Conservation (phyloP, 2,113 vertebrate genomes). For the Balaeniceps rex region DNA sequence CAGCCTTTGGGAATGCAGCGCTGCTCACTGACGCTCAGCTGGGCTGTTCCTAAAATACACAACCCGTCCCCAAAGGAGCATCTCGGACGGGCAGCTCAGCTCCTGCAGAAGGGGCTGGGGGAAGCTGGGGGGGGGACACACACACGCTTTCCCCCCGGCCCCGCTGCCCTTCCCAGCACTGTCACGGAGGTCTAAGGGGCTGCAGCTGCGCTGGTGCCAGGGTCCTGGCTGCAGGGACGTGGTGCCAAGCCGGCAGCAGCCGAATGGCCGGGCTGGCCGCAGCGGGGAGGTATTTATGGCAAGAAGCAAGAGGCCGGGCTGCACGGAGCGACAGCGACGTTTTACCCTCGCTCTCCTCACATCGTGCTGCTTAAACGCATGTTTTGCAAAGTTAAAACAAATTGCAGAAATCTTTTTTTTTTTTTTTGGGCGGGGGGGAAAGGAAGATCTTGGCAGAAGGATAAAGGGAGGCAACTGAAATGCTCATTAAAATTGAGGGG, state of each 20-base stretch:
- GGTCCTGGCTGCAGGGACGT: too few relatives aligned
- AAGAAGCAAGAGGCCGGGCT: background rate
- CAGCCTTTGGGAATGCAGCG: background rate
- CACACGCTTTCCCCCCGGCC: background rate
- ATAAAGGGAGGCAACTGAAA: conserved; percentile 26
- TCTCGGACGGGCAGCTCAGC: background rate
- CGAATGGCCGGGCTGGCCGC: background rate
- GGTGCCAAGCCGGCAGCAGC: background rate
- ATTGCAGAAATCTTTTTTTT: background rate
- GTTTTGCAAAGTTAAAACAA: background rate
- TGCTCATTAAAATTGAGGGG: conserved; percentile 46
- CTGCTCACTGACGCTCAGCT: background rate
- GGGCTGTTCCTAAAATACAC: background rate
- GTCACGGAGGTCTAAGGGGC: background rate
- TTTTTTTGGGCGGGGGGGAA: background rate
- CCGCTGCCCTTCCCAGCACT: background rate
- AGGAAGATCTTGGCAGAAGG: conserved; percentile 15
- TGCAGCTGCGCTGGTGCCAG: background rate
- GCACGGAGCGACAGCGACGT: background rate
- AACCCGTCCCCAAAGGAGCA: background rate
- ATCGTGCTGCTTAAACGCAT: background rate
- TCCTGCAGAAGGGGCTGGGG: background rate
- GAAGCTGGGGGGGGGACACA: too few relatives aligned
- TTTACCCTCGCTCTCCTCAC: background rate
- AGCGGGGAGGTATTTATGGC: background rate